phyloP scores from a whole-genome alignment of 1,140 invertebrate genomes.

The Trialeurodes vaporariorum region DNA sequence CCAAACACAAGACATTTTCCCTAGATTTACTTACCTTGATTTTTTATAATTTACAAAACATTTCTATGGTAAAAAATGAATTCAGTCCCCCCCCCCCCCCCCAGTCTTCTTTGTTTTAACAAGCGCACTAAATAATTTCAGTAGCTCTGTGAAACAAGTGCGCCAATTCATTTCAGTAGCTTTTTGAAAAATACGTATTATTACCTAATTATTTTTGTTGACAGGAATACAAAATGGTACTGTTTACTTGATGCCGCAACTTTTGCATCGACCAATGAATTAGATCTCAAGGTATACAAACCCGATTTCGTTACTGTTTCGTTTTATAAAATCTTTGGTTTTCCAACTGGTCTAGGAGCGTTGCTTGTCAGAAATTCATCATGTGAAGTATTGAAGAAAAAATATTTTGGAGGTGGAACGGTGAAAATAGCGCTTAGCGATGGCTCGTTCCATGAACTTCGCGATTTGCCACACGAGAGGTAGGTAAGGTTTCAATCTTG shows the following conservation, averaged over 20 bases:
- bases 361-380: slow-evolving; percentile 64
- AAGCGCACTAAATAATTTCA: no score
- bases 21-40: no score
- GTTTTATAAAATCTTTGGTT: slow-evolving; percentile 98
- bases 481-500: no score
- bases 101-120: no score
- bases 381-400: slow-evolving; percentile 49
- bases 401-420: slow-evolving; percentile 86
- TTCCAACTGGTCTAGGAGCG: slow-evolving; percentile 86
- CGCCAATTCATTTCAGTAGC: no score
- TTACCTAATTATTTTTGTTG: no score
- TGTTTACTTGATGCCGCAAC: slow-evolving; percentile 77
- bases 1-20: no score
- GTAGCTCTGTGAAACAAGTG: no score
- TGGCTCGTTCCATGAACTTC: slow-evolving; percentile 54
- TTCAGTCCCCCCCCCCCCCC: no score
- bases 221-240: slow-evolving; percentile 63
- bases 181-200: no score
- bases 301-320: slow-evolving; percentile 87
- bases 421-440: slow-evolving; percentile 65
- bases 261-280: slow-evolving; percentile 60
- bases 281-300: slow-evolving; percentile 58
- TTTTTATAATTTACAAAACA: no score
- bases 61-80: no score
- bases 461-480: slow-evolving; percentile 55